phyloP scores from a whole-genome alignment of 2,888 invertebrate species.

The Catocala nupta region DNA sequence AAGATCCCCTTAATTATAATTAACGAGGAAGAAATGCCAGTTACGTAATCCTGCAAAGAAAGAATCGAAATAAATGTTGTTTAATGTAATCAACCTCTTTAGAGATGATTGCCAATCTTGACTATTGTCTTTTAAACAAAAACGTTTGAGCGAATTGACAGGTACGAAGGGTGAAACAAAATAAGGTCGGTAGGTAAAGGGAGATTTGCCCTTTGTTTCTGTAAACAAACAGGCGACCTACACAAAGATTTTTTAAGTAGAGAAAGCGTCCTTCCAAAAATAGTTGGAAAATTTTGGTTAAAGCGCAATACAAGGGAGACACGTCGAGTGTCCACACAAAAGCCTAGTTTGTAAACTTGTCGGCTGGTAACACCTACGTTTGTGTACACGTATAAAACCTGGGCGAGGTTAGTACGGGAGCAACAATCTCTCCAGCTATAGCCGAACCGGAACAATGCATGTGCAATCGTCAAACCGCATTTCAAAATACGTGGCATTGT shows the following conservation, averaged over 20 bases:
- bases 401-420: constrained; percentile 8
- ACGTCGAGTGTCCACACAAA: constrained; percentile 27
- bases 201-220: constrained; percentile 5
- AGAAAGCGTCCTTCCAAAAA: not conserved
- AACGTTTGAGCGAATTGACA: constrained; percentile 1
- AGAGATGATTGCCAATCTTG: constrained; percentile 8
- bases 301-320: constrained; percentile 3
- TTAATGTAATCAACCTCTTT: constrained; percentile 9
- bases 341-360: constrained; percentile 18
- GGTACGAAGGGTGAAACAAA: constrained; percentile 3
- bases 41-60: not conserved
- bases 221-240: not conserved
- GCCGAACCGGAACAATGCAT: constrained; percentile 33
- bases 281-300: not conserved
- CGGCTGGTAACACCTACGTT: constrained; percentile 5
- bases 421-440: constrained; percentile 31
- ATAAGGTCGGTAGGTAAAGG: not conserved
- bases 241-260: too few species aligned
- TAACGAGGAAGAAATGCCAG: constrained; percentile 2
- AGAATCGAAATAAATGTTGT: constrained; percentile 2
- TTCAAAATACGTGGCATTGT: constrained; percentile 48
- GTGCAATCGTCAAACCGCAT: constrained; percentile 42
- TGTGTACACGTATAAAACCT: constrained; percentile 12
- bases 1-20: constrained; percentile 15
- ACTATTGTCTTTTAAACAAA: constrained; percentile 7